These are phyloP conservation scores for Antigone vipio DNA, from an alignment of 2,113 vertebrate genomes.

Conservation along the genomic window DNA sequence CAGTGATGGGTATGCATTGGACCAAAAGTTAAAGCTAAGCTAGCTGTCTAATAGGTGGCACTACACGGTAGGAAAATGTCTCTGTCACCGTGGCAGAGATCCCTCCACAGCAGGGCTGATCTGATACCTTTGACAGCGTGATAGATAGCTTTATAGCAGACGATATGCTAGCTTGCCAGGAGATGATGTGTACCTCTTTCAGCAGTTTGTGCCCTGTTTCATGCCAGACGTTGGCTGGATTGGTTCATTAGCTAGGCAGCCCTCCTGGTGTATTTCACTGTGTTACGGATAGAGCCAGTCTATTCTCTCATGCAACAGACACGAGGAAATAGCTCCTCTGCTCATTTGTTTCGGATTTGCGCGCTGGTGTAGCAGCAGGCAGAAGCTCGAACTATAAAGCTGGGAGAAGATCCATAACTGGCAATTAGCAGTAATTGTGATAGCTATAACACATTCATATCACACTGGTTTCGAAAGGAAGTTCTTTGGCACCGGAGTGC, in stretches of 20 bases:
- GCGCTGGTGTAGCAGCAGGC: not conserved
- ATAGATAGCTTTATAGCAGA: not conserved
- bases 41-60: not conserved
- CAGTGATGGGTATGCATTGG: accelerated
- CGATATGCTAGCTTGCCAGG: not conserved
- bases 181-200: not conserved
- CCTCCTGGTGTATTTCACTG: not conserved
- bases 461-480: not conserved
- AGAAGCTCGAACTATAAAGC: not conserved
- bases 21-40: not conserved
- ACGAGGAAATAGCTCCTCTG: not conserved
- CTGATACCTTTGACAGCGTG: not conserved
- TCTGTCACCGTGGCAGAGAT: not conserved
- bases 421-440: constrained; percentile 21
- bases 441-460: not conserved
- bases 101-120: not conserved
- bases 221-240: not conserved
- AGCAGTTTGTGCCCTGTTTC: not conserved
- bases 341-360: not conserved
- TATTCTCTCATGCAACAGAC: not conserved
- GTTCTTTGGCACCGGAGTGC: not conserved
- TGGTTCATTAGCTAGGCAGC: not conserved
- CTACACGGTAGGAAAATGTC: not conserved
- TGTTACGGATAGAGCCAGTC: not conserved
- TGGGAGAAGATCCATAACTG: constrained; percentile 13